Percentiles rank a stretch among this genome's conserved stretches.
Conservation (phyloP, 2,797 vertebrate genomes). For the Cuculus canorus region DNA sequence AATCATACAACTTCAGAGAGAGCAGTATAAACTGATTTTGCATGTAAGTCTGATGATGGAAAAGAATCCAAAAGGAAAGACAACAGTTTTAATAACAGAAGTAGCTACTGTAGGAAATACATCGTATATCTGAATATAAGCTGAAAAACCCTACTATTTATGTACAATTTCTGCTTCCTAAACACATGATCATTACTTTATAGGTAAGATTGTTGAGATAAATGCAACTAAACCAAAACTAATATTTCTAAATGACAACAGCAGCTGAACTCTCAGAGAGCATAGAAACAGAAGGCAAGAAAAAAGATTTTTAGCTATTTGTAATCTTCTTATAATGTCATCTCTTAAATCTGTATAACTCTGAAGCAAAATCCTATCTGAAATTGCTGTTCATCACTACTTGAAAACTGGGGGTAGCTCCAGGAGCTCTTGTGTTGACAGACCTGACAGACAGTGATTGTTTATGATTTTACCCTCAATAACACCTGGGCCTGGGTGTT, state of each 20-base stretch:
- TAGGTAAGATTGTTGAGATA: neutral
- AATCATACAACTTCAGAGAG: neutral
- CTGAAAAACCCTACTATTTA: neutral
- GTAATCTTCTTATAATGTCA: neutral
- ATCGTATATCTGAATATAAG: neutral
- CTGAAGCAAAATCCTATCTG: neutral
- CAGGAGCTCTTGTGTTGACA: neutral
- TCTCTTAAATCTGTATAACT: neutral
- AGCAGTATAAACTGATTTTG: neutral
- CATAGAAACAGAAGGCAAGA: neutral
- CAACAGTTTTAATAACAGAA: neutral
- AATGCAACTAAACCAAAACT: neutral
- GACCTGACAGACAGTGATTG: neutral
- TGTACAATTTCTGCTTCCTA: neutral
- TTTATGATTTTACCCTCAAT: neutral
- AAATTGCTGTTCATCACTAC: neutral
- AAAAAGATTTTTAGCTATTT: neutral
- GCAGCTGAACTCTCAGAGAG: neutral
- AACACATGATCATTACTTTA: neutral
- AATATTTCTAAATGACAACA: neutral
- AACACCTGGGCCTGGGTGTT: accelerated
- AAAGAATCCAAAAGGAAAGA: neutral
- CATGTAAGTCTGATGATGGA: neutral
- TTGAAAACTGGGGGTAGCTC: neutral
- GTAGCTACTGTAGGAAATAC: neutral